Conservation (phyloP, 2,113 vertebrate species). For the Stercorarius parasiticus region DNA sequence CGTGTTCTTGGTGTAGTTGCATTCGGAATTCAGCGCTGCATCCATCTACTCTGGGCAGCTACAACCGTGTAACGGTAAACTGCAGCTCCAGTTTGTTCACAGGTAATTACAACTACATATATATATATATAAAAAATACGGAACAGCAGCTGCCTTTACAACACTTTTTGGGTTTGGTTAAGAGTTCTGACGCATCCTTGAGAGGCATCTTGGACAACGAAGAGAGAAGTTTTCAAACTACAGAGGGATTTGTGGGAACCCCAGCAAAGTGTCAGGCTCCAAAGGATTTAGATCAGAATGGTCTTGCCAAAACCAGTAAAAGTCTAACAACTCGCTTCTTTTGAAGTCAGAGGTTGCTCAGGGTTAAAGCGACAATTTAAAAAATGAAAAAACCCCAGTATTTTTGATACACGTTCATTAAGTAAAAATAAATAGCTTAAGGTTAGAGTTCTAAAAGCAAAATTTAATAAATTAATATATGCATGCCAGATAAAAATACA, state of each 20-base stretch:
- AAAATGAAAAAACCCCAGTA: not conserved
- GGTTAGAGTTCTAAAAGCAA: conserved; percentile 80
- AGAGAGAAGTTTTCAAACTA: not conserved
- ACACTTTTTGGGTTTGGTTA: not conserved
- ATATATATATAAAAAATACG: not conserved
- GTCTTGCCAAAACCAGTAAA: not conserved
- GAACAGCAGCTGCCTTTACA: not conserved
- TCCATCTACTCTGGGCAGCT: not conserved
- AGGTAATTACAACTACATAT: not conserved
- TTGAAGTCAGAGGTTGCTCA: not conserved
- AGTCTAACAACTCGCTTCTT: not conserved
- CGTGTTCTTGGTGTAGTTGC: not conserved
- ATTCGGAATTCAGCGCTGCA: not conserved
- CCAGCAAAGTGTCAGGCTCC: not conserved
- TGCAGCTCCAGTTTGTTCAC: not conserved
- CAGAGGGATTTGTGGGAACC: not conserved
- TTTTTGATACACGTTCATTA: not conserved
- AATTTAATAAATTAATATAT: conserved; percentile 98
- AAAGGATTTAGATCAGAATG: not conserved
- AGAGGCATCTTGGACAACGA: not conserved
- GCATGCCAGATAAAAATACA: conserved; percentile 92
- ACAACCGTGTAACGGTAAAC: not conserved
- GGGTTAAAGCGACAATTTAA: not conserved
- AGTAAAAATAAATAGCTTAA: conserved; percentile 10
- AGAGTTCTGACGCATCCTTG: not conserved